Percentiles rank a stretch among this genome's conserved stretches.
Conservation (phyloP, 2,797 vertebrate genomes). For the Artibeus lituratus region DNA sequence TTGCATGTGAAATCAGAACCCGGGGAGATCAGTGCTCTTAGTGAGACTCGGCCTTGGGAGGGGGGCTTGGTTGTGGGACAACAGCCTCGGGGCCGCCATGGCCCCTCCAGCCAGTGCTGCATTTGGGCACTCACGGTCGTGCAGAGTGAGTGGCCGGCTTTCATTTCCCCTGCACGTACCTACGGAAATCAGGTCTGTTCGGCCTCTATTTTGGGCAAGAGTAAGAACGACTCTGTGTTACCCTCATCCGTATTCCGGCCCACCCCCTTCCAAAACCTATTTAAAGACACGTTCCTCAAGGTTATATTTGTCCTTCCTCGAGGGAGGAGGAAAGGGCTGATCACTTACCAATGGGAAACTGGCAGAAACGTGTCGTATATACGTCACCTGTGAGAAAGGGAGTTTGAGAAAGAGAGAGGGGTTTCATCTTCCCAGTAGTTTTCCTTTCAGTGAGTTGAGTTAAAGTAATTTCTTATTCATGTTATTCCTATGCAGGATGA, state of each 20-base stretch:
- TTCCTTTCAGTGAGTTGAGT: not conserved
- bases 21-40: not conserved
- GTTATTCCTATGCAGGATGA: not conserved
- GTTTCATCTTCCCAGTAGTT: not conserved
- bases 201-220: conserved; percentile 32
- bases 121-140: not conserved
- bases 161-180: not conserved
- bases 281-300: conserved; percentile 47
- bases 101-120: not conserved
- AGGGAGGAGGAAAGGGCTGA: not conserved
- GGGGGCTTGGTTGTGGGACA: not conserved
- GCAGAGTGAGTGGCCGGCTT: not conserved
- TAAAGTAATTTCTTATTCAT: not conserved
- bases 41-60: not conserved
- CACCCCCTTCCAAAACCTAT: conserved; percentile 29
- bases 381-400: conserved; percentile 5
- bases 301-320: conserved; percentile 60
- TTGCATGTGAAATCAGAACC: not conserved
- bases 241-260: not conserved
- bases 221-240: conserved; percentile 12
- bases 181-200: not conserved
- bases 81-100: not conserved
- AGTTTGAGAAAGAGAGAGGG: not conserved
- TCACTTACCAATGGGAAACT: not conserved
- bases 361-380: not conserved